Conservation (phyloP, 2,888 invertebrate genomes). For the Digitonthophagus gazella region DNA sequence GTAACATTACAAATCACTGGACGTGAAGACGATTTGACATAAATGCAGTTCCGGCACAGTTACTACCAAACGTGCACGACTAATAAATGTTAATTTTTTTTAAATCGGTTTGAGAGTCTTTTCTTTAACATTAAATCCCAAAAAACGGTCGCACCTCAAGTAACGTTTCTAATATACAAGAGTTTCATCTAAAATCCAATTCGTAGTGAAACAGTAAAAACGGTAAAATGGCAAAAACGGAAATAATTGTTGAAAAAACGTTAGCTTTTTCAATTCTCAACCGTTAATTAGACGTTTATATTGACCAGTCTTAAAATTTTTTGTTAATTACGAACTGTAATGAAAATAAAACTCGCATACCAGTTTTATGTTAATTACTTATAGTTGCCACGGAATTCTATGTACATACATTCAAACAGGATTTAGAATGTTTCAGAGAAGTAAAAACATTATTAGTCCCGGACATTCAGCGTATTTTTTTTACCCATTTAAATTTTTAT, state of each 20-base stretch:
- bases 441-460: constrained; percentile 14
- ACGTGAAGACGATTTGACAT: constrained; percentile 49
- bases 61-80: constrained; percentile 19
- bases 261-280: too few species aligned
- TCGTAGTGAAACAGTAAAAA: not conserved
- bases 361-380: not conserved
- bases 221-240: not conserved
- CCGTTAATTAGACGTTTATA: not conserved
- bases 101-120: not conserved
- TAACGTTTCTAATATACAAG: not conserved
- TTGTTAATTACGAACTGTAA: not conserved
- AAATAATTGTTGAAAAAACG: too few species aligned
- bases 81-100: constrained; percentile 3
- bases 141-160: not conserved
- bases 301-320: not conserved
- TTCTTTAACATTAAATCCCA: constrained; percentile 3
- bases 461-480: constrained; percentile 6
- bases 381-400: not conserved
- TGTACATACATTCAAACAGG: not conserved
- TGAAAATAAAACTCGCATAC: not conserved
- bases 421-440: not conserved
- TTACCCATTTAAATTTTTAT: constrained; percentile 5
- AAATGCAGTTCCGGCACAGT: constrained; percentile 48
- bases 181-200: not conserved
- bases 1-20: constrained; percentile 50